These are phyloP conservation scores for Campopleginae sp. DNA, from an alignment of 2,888 invertebrate genomes.

Conservation along the genomic window DNA sequence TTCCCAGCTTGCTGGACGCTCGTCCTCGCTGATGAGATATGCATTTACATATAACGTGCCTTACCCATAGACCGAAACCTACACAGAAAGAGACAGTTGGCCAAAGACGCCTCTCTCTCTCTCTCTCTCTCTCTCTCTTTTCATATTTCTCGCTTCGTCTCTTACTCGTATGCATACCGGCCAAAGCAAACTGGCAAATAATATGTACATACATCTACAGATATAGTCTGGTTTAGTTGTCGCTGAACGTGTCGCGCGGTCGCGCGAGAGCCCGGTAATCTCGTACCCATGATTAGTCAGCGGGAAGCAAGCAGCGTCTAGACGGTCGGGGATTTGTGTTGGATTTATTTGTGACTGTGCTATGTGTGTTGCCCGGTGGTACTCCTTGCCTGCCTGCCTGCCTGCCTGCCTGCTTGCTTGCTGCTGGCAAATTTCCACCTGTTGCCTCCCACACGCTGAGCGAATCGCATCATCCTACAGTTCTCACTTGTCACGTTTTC, in stretches of 20 bases:
- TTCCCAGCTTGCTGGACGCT: conserved; percentile 61
- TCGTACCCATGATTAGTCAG: conserved; percentile 78
- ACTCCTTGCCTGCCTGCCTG: conserved; percentile 12
- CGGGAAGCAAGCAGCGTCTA: conserved; percentile 78
- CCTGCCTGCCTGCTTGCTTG: conserved; percentile 2
- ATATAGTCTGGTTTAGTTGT: conserved; percentile 36
- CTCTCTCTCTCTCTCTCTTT: conserved; percentile 17
- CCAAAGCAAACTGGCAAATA: conserved; percentile 59
- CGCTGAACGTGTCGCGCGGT: conserved; percentile 51
- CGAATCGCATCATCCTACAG: conserved; percentile 73
- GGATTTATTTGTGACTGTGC: conserved; percentile 81
- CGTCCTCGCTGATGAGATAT: conserved; percentile 62
- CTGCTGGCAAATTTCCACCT: conserved; percentile 78
- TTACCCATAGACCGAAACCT: conserved; percentile 24
- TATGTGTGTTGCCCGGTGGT: conserved; percentile 51
- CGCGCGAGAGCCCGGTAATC: conserved; percentile 72
- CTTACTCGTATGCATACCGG: conserved; percentile 35
- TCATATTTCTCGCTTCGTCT: conserved; percentile 3
- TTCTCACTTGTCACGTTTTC: conserved; percentile 67
- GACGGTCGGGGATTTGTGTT: conserved; percentile 79
- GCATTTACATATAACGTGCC: conserved; percentile 64
- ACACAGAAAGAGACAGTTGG: conserved; percentile 28
- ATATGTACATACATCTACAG: conserved; percentile 42
- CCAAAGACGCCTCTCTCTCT: conserved; percentile 33
- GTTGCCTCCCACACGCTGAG: conserved; percentile 81